Percentiles rank a stretch among this genome's conserved stretches.
Conservation (phyloP, 1,140 invertebrate species). For the Diuraphis noxia region DNA sequence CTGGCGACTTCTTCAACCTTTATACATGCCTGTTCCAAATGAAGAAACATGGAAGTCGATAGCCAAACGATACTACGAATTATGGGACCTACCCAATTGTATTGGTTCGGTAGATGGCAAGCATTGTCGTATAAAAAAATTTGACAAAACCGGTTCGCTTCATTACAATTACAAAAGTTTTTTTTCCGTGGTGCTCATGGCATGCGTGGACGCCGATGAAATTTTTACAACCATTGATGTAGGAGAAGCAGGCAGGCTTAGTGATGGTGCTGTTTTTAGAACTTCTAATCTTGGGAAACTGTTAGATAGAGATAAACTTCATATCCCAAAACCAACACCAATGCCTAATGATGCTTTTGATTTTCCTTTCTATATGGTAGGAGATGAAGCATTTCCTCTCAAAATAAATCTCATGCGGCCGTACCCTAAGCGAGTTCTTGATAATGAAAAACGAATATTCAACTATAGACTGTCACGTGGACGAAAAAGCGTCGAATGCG, state of each 20-base stretch:
- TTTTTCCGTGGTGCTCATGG: constrained; percentile 60
- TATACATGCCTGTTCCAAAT: constrained; percentile 23
- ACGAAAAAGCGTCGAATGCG: constrained; percentile 8
- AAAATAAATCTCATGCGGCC: constrained; percentile 7
- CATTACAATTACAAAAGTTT: constrained; percentile 61
- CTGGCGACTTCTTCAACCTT: not conserved
- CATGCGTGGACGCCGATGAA: constrained; percentile 59
- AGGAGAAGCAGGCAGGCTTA: constrained; percentile 58
- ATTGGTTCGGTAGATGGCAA: constrained; percentile 44
- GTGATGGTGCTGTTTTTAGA: constrained; percentile 59
- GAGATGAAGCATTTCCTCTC: constrained; percentile 43
- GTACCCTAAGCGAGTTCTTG: constrained; percentile 6
- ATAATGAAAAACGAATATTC: constrained; percentile 24
- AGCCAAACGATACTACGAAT: constrained; percentile 52
- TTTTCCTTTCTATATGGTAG: constrained; percentile 22
- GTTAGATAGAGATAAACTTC: not conserved
- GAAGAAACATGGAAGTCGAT: constrained; percentile 22
- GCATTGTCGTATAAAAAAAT: constrained; percentile 51
- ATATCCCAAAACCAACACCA: constrained; percentile 32
- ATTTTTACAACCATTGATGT: constrained; percentile 59
- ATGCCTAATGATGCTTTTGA: constrained; percentile 17
- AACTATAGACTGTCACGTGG: constrained; percentile 24
- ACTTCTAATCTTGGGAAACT: constrained; percentile 56
- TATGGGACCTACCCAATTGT: constrained; percentile 49
- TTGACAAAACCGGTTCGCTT: constrained; percentile 51